A percentile compares a stretch with the other conserved stretches of the same genome.
Evolutionary conservation across 2,113 vertebrate genomes (phyloP).

Genomic region (Panthera tigris): DNA sequence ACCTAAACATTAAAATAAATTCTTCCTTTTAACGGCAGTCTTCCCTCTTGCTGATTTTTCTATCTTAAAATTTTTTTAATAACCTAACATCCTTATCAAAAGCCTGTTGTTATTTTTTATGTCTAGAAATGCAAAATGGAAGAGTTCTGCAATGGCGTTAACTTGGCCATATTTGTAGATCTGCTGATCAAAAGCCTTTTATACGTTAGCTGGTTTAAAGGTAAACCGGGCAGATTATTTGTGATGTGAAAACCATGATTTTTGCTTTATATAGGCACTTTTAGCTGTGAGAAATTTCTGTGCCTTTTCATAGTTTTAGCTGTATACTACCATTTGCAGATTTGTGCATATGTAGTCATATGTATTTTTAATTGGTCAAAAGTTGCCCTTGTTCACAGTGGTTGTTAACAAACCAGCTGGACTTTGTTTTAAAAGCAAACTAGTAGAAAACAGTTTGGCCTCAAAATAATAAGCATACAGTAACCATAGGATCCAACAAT

Average conservation of each 20-base stretch:
- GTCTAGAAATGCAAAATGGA: not conserved
- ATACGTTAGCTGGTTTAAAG: not conserved
- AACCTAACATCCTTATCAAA: not conserved
- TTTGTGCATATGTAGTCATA: not conserved
- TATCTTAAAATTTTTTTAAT: not conserved
- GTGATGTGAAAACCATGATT: not conserved
- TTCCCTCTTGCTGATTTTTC: not conserved
- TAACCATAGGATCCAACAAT: not conserved
- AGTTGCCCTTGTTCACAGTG: not conserved
- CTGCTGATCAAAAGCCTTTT: not conserved
- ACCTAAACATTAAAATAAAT: not conserved
- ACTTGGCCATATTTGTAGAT: not conserved
- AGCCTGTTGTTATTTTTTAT: not conserved
- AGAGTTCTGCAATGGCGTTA: not conserved
- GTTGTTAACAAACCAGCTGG: not conserved
- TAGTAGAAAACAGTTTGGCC: not conserved
- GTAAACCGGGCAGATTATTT: not conserved
- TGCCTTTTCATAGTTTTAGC: not conserved
- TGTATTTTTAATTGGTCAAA: not conserved
- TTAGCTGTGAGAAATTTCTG: not conserved
- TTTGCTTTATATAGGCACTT: not conserved
- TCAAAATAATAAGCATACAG: not conserved
- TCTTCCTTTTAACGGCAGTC: not conserved
- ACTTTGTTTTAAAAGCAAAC: conserved; percentile 32
- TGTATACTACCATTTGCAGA: not conserved